Base-by-base conservation (phyloP, 2,888 invertebrate species). In the Abscondita cerata region DNA sequence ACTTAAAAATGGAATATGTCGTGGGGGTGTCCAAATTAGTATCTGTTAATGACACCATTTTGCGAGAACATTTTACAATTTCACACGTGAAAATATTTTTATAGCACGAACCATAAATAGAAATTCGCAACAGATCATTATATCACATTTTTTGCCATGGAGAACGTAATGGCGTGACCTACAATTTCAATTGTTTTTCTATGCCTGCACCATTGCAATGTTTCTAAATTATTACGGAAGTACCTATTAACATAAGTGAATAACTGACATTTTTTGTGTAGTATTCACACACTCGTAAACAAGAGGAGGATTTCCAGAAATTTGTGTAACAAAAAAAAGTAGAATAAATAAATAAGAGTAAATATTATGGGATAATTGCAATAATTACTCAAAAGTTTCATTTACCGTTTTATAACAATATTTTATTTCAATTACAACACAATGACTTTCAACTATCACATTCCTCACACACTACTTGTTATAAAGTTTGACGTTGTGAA, bases 171-270 rank as follows among this genome's bases (percentile, higher is more conserved):
- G 31, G 48, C 48, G 48, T 48, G 48, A 48, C 33, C 31, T 25
- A 48, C 48, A 48, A 48, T 33, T 25, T 25, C 48, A 48, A 48
- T 48, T 48, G 48, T 48, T 48, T 48, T 48, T 13, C 33, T 48
- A 48, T 48, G 31, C 48, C 48, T 33, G 33, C 48, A 38, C 9
- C 13, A 48, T 48, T 48, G 48, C 33, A 31, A 33, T 31, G 33
- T 48, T 48, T 48, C 48, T 48, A 48, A 48, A 48, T 25, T 44
- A 44, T 44, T 48, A 48, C 31, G 48, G 48, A 48, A 48, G 33
- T 48, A 48, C 9, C 12, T 48, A 46, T 48, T 6, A 44, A 44
- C 18, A 31, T 48, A 33, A 33, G 15, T 25, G 33, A 48, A 48
- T 48, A 33, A 12, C 48, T 13, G 48, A 48, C 48, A 48, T 31